These are phyloP conservation scores for Malurus leucopterus DNA, from an alignment of 2,797 vertebrate species.

Conservation along the genomic window DNA sequence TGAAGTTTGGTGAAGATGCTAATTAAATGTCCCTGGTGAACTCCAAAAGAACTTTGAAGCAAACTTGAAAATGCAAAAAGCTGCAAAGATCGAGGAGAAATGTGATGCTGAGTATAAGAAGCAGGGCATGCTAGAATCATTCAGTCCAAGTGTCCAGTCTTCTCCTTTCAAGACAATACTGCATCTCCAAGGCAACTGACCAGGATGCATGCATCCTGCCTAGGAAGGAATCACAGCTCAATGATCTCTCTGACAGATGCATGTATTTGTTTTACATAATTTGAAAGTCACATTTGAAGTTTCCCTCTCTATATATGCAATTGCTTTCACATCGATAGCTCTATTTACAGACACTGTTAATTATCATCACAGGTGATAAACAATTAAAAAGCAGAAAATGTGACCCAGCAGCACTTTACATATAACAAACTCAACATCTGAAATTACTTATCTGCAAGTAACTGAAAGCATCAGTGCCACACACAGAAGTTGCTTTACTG, in stretches of 20 bases:
- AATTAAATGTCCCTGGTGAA: neutral
- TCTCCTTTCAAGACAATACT: neutral
- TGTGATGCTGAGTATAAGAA: neutral
- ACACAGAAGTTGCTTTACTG: neutral
- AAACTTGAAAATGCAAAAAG: neutral
- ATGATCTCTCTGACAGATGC: neutral
- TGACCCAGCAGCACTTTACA: neutral
- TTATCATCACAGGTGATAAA: neutral
- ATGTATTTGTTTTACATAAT: neutral
- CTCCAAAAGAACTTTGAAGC: neutral
- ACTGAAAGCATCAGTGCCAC: neutral
- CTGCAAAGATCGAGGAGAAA: neutral
- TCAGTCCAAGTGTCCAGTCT: neutral
- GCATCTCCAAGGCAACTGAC: neutral
- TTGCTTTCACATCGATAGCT: neutral
- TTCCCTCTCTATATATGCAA: neutral
- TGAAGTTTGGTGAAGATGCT: neutral
- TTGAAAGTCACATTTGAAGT: neutral
- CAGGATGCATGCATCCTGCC: rapidly evolving
- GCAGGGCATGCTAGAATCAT: neutral
- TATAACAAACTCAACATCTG: neutral
- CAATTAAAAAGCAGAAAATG: neutral
- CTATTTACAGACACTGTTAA: neutral
- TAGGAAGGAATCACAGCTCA: neutral
- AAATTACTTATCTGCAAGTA: neutral